phyloP scores from a whole-genome alignment of 2,113 vertebrate species.

The Grallaria varia region DNA sequence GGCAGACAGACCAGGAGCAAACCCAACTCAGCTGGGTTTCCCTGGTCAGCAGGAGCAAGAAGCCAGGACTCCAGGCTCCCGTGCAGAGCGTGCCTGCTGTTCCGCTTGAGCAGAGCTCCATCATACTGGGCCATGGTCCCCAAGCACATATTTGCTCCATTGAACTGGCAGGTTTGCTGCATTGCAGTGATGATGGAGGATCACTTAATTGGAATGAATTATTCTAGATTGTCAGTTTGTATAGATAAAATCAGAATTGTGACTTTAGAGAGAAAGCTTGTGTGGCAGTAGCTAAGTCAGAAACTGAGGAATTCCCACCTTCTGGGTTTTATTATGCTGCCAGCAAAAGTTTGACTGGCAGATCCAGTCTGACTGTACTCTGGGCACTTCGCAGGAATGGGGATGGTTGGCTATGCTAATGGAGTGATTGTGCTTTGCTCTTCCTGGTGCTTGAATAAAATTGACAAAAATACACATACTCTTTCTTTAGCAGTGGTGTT shows the following conservation, averaged over 20 bases:
- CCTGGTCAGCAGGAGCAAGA: not conserved
- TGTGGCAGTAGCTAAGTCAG: not conserved
- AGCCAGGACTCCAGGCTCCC: not conserved
- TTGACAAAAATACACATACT: not conserved
- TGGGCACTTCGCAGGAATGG: not conserved
- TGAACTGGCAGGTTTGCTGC: not conserved
- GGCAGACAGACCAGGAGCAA: not conserved
- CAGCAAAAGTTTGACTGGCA: not conserved
- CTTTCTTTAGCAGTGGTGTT: not conserved
- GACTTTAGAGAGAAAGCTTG: not conserved
- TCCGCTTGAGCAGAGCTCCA: not conserved
- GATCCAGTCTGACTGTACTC: not conserved
- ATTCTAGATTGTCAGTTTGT: not conserved
- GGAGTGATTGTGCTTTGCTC: not conserved
- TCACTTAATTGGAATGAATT: not conserved
- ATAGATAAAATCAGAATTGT: not conserved
- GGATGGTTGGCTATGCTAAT: not conserved
- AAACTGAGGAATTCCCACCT: not conserved
- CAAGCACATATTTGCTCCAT: not conserved
- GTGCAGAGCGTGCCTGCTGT: rapidly evolving
- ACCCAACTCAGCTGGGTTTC: not conserved
- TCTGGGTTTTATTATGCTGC: not conserved
- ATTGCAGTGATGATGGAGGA: not conserved
- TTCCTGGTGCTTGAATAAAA: not conserved
- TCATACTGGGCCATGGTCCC: not conserved